Percentiles rank a stretch among this genome's conserved stretches.
Conservation (phyloP, 2,888 invertebrate genomes). For the Tribolium freemani region DNA sequence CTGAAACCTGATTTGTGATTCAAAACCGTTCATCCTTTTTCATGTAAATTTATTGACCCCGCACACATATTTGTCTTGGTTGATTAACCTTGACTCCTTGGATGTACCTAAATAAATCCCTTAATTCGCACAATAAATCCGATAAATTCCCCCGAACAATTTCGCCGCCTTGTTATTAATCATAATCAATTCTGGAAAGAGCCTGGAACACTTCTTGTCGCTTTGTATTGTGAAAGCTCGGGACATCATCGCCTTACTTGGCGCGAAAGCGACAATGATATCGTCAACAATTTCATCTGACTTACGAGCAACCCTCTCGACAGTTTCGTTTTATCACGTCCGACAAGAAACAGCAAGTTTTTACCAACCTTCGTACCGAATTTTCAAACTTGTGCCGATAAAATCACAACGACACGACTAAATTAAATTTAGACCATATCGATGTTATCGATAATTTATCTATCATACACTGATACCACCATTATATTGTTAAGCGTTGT, state of each 20-base stretch:
- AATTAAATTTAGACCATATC: conserved; percentile 13
- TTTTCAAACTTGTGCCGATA: background rate
- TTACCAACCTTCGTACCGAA: conserved; percentile 2
- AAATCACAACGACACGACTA: conserved; percentile 10
- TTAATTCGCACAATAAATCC: background rate
- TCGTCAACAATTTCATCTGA: conserved; percentile 21
- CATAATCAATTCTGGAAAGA: conserved; percentile 37
- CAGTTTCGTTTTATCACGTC: conserved; percentile 15
- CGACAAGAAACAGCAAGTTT: conserved; percentile 1
- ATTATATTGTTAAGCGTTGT: conserved; percentile 15
- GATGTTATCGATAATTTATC: conserved; percentile 29
- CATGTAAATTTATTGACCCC: conserved; percentile 34
- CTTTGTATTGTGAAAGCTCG: conserved; percentile 16
- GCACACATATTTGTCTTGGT: conserved; percentile 24
- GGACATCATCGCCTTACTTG: conserved; percentile 1
- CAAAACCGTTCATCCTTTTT: conserved; percentile 25
- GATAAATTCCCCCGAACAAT: background rate
- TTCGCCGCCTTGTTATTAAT: conserved; percentile 25
- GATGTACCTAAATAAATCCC: conserved; percentile 10
- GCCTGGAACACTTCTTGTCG: conserved; percentile 17
- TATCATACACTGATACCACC: conserved; percentile 11
- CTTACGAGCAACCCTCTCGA: conserved; percentile 15
- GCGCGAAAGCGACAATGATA: conserved; percentile 18
- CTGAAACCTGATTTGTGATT: conserved; percentile 11
- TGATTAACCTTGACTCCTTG: conserved; percentile 31